A percentile compares a stretch with the other conserved stretches of the same genome.
Evolutionary conservation across 2,113 vertebrate genomes (phyloP).

Genomic region (Pygoscelis antarcticus): DNA sequence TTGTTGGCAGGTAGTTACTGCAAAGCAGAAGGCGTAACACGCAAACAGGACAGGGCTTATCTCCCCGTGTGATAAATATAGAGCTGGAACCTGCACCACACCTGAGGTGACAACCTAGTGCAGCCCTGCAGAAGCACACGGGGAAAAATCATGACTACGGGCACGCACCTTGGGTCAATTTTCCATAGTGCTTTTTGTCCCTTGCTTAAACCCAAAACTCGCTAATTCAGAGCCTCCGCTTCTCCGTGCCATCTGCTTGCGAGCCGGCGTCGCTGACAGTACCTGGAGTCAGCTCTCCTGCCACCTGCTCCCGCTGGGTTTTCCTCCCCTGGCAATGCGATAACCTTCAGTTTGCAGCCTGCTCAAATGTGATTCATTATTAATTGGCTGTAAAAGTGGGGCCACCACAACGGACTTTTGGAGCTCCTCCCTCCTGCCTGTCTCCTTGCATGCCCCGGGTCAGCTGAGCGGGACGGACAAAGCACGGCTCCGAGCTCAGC

Average conservation of each 20-base stretch:
- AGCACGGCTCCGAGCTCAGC: background rate
- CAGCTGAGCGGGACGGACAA: background rate
- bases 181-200: background rate
- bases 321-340: conserved; percentile 10
- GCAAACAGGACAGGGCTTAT: background rate
- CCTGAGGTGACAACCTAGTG: background rate
- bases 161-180: background rate
- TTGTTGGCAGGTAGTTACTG: background rate
- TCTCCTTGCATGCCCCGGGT: rapidly evolving
- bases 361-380: background rate
- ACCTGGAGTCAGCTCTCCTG: background rate
- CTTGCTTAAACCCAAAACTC: background rate
- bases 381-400: background rate
- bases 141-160: background rate
- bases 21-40: background rate
- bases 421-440: background rate
- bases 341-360: conserved; percentile 10
- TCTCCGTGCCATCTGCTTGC: background rate
- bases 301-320: conserved; percentile 20
- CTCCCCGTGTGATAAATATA: background rate
- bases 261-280: background rate
- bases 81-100: background rate
- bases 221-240: background rate
- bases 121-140: background rate
- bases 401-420: background rate